A percentile compares a stretch with the other conserved stretches of the same genome.
These are phyloP conservation scores for Hydractinia symbiolongicarpus DNA, from an alignment of 30 jellyfish, hydroid and myxozoan genomes.

Conservation along the genomic window DNA sequence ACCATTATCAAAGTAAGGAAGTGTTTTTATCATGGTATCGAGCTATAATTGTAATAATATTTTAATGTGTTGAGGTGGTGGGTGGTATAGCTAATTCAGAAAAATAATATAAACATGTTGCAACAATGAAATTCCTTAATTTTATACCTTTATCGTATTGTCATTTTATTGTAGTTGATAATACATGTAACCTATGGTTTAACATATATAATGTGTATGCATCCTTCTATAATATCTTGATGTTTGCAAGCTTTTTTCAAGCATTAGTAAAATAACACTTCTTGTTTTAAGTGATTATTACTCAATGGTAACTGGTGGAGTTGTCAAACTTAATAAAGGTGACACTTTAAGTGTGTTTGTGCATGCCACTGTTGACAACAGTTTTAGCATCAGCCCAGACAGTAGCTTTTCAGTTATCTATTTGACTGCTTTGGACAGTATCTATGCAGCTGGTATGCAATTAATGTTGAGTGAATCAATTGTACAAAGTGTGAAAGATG, in stretches of 20 bases:
- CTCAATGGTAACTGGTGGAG: conserved; percentile 73
- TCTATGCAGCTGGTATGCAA: conserved; percentile 66
- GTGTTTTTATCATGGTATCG: background rate
- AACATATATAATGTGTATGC: no score
- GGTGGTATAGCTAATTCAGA: background rate
- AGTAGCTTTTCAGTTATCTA: conserved; percentile 54
- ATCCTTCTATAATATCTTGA: no score
- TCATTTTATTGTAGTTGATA: no score
- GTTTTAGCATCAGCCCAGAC: conserved; percentile 78
- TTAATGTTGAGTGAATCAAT: conserved; percentile 52
- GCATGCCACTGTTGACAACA: conserved; percentile 41
- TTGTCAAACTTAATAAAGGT: conserved; percentile 42
- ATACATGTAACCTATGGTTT: no score
- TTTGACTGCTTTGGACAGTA: conserved; percentile 22
- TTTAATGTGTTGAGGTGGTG: background rate
- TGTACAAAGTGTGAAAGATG: conserved; percentile 53
- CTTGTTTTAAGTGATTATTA: conserved; percentile 63
- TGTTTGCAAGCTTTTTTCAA: no score
- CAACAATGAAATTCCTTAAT: no score
- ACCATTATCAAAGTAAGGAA: conserved; percentile 46
- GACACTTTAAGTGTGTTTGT: conserved; percentile 60
- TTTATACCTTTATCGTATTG: no score
- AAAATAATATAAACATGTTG: background rate
- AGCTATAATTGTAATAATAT: background rate
- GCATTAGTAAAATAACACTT: no score